These are phyloP conservation scores for Cecidostiba fungosa DNA, from an alignment of 2,888 invertebrate species.

Conservation along the genomic window DNA sequence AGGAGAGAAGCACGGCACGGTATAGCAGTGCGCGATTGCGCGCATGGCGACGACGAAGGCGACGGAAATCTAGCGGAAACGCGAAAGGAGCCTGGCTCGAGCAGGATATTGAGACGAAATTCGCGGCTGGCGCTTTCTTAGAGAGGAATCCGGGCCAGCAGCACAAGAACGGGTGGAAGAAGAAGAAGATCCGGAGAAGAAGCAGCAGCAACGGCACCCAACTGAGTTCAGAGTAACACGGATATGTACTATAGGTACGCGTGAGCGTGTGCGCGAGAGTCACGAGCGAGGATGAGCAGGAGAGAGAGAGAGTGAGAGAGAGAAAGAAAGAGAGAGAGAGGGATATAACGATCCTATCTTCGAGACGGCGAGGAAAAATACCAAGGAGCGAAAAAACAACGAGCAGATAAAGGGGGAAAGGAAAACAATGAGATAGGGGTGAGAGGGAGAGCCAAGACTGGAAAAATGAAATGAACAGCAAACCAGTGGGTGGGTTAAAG, in stretches of 20 bases:
- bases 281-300: neutral
- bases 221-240: neutral
- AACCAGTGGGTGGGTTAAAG: neutral
- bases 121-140: slow-evolving; percentile 57
- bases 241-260: neutral
- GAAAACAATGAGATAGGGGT: slow-evolving; percentile 36
- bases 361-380: slow-evolving; percentile 45
- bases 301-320: neutral
- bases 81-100: slow-evolving; percentile 50
- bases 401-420: slow-evolving; percentile 28
- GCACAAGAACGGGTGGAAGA: neutral
- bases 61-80: slow-evolving; percentile 66
- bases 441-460: slow-evolving; percentile 39
- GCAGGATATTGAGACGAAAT: slow-evolving; percentile 66
- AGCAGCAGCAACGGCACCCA: neutral
- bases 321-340: neutral
- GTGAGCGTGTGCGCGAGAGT: neutral
- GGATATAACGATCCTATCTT: slow-evolving; percentile 35
- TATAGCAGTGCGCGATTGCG: slow-evolving; percentile 2
- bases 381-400: slow-evolving; percentile 39
- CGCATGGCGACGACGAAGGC: slow-evolving; percentile 26
- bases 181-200: neutral
- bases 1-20: neutral
- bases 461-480: slow-evolving; percentile 56
- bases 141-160: slow-evolving; percentile 31